A percentile compares a stretch with the other conserved stretches of the same genome.
Evolutionary conservation across 1,140 invertebrate genomes (phyloP).

Genomic region (Elysia chlorotica): DNA sequence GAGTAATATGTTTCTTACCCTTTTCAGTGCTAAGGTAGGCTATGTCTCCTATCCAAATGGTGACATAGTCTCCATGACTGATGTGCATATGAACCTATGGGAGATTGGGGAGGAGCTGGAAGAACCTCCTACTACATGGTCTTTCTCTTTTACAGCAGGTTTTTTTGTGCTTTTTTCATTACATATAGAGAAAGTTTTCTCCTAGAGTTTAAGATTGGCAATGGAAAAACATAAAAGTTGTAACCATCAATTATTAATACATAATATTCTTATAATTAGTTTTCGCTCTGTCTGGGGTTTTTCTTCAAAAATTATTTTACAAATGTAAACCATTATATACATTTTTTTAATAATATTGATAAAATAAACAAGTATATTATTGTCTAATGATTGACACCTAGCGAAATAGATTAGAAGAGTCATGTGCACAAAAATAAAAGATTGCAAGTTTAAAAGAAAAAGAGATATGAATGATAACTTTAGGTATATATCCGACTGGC

Average conservation of each 20-base stretch:
- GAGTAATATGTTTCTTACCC: not conserved
- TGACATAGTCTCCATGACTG: constrained; percentile 37
- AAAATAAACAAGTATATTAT: too few species aligned
- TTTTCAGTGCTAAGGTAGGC: constrained; percentile 43
- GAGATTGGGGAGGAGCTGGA: constrained; percentile 31
- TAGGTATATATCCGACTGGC: too few species aligned
- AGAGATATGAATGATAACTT: too few species aligned
- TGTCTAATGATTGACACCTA: too few species aligned
- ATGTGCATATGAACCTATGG: constrained; percentile 42
- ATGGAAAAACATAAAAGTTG: not conserved
- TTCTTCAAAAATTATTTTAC: not conserved
- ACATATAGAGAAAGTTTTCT: not conserved
- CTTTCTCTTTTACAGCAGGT: constrained; percentile 50
- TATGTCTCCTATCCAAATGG: constrained; percentile 44
- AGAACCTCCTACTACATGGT: constrained; percentile 42
- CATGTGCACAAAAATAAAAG: too few species aligned
- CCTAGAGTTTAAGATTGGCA: not conserved
- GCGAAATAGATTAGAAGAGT: too few species aligned
- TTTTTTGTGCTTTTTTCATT: not conserved
- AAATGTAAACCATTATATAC: too few species aligned
- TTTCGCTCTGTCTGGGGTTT: not conserved
- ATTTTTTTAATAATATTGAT: too few species aligned
- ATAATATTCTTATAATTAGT: too few species aligned
- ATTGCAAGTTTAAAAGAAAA: too few species aligned
- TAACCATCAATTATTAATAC: too few species aligned